phyloP scores from a whole-genome alignment of 2,888 invertebrate genomes.

The Crepidodera aurea region DNA sequence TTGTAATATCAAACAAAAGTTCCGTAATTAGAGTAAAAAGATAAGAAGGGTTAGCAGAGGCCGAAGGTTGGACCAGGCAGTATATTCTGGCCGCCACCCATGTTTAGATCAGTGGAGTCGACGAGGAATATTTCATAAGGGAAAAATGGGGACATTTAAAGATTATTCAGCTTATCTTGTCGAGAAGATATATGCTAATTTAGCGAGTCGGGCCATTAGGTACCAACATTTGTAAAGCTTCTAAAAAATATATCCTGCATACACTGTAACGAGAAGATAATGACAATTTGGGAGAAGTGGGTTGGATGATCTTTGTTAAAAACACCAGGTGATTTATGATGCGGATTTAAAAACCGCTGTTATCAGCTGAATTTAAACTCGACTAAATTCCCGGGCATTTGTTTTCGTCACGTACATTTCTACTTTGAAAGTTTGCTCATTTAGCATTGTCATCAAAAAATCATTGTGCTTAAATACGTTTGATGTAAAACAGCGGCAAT shows the following conservation, averaged over 20 bases:
- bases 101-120: background rate
- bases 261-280: slow-evolving; percentile 24
- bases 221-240: slow-evolving; percentile 20
- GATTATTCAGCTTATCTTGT: slow-evolving; percentile 21
- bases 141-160: slow-evolving; percentile 9
- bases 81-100: no score
- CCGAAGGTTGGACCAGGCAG: no score
- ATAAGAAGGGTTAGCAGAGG: no score
- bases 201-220: slow-evolving; percentile 16
- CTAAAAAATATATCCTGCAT: slow-evolving; percentile 22
- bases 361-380: slow-evolving; percentile 21
- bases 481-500: background rate
- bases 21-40: no score
- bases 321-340: slow-evolving; percentile 23
- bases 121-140: slow-evolving; percentile 1
- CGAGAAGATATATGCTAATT: slow-evolving; percentile 21
- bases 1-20: no score
- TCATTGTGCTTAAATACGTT: slow-evolving; percentile 3
- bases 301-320: slow-evolving; percentile 24
- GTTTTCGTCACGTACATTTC: slow-evolving; percentile 19
- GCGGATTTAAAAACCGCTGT: slow-evolving; percentile 23
- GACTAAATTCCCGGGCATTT: slow-evolving; percentile 22
- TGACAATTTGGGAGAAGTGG: slow-evolving; percentile 20
- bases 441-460: slow-evolving; percentile 20
- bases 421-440: slow-evolving; percentile 17